Evolutionary conservation across 1,140 invertebrate genomes (phyloP), one percentile per base, ranked within the genome.

Genomic region (Carposina sasakii): DNA sequence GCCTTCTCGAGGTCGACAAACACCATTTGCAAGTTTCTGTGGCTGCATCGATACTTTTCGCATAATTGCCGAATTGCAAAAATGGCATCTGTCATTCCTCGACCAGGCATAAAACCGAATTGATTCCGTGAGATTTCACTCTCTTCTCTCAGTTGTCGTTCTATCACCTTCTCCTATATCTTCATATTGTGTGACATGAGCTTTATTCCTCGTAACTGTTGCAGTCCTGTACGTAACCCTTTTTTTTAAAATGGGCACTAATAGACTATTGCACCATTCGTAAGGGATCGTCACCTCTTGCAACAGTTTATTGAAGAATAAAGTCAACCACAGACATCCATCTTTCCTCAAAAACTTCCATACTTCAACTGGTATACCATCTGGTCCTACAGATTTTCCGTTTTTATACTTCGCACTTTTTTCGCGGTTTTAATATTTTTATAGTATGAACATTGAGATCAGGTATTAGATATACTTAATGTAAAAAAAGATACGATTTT

Each of bases 251-350:
- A 63, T 52, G 10, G 52, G 54, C 15, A 53, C 57, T 23, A 60
- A 16, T 0, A 9, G 9, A 31, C 57, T 56, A 19, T 36, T 54
- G 15, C 48, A 47, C 51, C 51, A 61, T 52, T 54, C 54, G 8
- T 61, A 45, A 10, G 59, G 52, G 10, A 57, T 57, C n/a, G 40
- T 21, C 17, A 47, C 49, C 33, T 58, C 60, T 5, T 55, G 60
- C 21, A 58, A 48, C 60, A 62, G 45, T 23, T 62, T 62, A 53
- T 46, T 48, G 40, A 58, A 58, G 36, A 58, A 58, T 39, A 63
- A 52, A 43, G 52, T 31, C 22, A 63, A 30, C 50, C 53, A 59
- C 45, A 31, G 40, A 16, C 26, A 55, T 39, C 49, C 60, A 56
- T 58, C 52, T 23, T 0, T 41, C 2, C 28, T 41, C 16, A 61